Conservation (phyloP, 2,797 vertebrate genomes). For the Molossus alvarezi region DNA sequence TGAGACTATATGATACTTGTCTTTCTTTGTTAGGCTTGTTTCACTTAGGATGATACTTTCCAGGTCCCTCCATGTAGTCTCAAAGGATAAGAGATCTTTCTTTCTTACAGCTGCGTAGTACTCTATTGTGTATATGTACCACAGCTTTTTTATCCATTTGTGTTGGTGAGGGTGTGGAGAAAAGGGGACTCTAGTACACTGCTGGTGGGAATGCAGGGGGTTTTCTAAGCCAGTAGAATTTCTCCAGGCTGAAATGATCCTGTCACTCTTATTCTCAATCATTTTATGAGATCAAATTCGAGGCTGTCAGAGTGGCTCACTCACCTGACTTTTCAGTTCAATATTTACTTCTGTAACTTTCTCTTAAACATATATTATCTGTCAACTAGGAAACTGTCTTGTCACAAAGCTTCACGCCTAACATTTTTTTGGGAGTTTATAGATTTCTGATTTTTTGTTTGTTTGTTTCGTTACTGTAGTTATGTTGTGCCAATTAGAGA, state of each 20-base stretch:
- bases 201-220: too few species aligned
- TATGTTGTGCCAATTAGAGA: not conserved
- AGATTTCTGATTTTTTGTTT: slow-evolving; percentile 16
- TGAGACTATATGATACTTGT: too few species aligned
- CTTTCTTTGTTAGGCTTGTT: too few species aligned
- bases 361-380: slow-evolving; percentile 57
- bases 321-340: slow-evolving; percentile 52
- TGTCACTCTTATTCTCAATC: slow-evolving; percentile 14
- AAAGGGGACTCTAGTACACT: too few species aligned
- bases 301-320: slow-evolving; percentile 61
- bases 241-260: slow-evolving; percentile 18
- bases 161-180: too few species aligned
- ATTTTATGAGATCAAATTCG: slow-evolving; percentile 73
- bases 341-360: slow-evolving; percentile 78
- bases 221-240: slow-evolving; percentile 24
- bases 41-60: too few species aligned
- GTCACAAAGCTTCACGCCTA: slow-evolving; percentile 69
- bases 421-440: not conserved
- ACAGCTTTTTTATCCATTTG: too few species aligned
- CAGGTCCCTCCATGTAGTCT: too few species aligned
- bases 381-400: slow-evolving; percentile 76
- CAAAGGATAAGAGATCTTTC: too few species aligned
- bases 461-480: too few species aligned
- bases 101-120: too few species aligned
- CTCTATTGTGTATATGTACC: too few species aligned